Base-by-base conservation (phyloP, 2,888 invertebrate genomes). In the Megaustenia siamemsis region DNA sequence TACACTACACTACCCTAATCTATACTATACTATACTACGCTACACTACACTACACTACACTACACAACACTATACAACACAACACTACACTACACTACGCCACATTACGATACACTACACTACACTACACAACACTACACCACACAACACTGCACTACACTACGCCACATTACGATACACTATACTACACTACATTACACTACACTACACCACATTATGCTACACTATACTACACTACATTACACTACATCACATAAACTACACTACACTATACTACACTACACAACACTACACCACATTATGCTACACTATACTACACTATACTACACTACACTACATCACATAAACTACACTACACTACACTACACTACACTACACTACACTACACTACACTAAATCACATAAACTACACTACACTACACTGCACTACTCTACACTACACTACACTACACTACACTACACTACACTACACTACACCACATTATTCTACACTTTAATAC, bases 91-190 rank as follows among this genome's bases (percentile, higher is more conserved):
- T 63, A 63, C 63, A 63, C 28, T 63, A 63, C 63, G 35, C 18
- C 35, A 68, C 32, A 28, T 6, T 68, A 28, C 15, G 68, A 68
- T 28, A 68, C 68, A 32, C 35, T 68, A 68, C 68, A 68, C 4
- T 68, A 68, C 68, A 68, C 28, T 28, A 68, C 68, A 68, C 28
- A 8, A 68, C 68, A 68, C 28, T 35, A 68, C 68, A 68, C 28
- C 18, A 68, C 68, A 68, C 5, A 8, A 68, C 68, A 68, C 4
- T 35, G 32, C 68, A 68, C 28, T n/a, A 28, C 68, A 68, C 28
- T 68, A 35, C 68, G 35, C 28, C 35, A 35, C 68, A 68, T 18
- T 68, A 35, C 68, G 32, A n/a, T 68, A 35, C 32, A 68, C 28
- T 68, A 35, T 32, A 68, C 28, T 68, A 35, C 15, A 68, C 28